These are phyloP conservation scores for Aramus guarauna DNA, from an alignment of 2,113 vertebrate species.

Conservation along the genomic window DNA sequence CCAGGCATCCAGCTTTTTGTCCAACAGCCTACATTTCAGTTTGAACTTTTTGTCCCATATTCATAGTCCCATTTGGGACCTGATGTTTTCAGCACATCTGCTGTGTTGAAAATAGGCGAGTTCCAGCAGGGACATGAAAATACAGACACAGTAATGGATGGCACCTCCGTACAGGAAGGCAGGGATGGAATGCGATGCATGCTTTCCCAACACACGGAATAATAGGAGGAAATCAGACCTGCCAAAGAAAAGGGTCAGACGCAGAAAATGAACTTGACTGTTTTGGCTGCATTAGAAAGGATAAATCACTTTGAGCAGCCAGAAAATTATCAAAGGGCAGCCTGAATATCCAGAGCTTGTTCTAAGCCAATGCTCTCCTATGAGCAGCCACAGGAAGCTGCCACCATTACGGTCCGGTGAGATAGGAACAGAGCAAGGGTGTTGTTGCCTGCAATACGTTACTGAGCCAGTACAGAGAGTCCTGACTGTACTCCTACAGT, in stretches of 20 bases:
- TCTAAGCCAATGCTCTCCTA: not conserved
- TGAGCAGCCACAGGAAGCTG: not conserved
- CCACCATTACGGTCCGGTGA: not conserved
- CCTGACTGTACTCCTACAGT: not conserved
- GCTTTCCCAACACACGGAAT: not conserved
- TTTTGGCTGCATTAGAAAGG: not conserved
- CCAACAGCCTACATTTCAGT: not conserved
- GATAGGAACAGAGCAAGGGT: not conserved
- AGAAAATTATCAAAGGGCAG: not conserved
- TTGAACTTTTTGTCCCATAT: not conserved
- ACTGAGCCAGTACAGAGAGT: not conserved
- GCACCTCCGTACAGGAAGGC: conserved; percentile 8
- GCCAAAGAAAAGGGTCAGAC: not conserved
- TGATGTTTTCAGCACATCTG: not conserved
- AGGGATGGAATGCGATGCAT: not conserved
- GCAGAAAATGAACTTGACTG: not conserved
- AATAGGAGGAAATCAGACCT: conserved; percentile 30
- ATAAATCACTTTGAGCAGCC: not conserved
- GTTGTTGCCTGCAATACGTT: not conserved
- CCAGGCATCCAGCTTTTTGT: not conserved
- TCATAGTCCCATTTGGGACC: not conserved
- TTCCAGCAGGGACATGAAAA: not conserved
- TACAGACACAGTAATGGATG: not conserved
- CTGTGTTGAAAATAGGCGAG: not conserved
- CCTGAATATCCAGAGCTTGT: not conserved